These are phyloP conservation scores for Holacanthella duospinosa DNA, from an alignment of 2,888 invertebrate genomes.

Conservation along the genomic window DNA sequence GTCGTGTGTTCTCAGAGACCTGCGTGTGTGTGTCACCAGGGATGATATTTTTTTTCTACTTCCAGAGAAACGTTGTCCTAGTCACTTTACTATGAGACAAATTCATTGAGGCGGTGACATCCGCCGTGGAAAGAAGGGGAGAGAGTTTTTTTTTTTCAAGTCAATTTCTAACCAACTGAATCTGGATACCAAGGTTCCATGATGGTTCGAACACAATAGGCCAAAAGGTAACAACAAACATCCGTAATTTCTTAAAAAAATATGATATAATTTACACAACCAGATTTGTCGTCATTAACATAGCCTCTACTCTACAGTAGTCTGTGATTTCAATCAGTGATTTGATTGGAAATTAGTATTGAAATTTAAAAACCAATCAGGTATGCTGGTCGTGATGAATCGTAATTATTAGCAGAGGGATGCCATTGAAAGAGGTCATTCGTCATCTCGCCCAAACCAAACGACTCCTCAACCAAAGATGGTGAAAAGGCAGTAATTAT, in stretches of 20 bases:
- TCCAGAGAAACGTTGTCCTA: not conserved
- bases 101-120: slow-evolving; percentile 2
- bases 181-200: too few species aligned
- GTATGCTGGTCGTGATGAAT: slow-evolving; percentile 1
- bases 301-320: too few species aligned
- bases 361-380: not conserved
- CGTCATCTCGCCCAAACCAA: not conserved
- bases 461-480: not conserved
- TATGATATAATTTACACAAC: too few species aligned
- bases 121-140: not conserved
- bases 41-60: not conserved
- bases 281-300: too few species aligned
- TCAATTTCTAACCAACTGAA: too few species aligned
- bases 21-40: slow-evolving; percentile 5
- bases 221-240: too few species aligned
- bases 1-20: not conserved
- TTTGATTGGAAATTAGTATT: too few species aligned
- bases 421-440: slow-evolving; percentile 5
- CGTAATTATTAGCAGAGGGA: not conserved
- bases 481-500: not conserved
- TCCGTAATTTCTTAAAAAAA: too few species aligned
- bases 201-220: not conserved
- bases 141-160: not conserved
- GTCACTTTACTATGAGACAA: not conserved
- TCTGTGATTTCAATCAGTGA: too few species aligned